A percentile compares a stretch with the other conserved stretches of the same genome.
Evolutionary conservation across 2,888 invertebrate species (phyloP).

Genomic region (Iselma pallidipennis): DNA sequence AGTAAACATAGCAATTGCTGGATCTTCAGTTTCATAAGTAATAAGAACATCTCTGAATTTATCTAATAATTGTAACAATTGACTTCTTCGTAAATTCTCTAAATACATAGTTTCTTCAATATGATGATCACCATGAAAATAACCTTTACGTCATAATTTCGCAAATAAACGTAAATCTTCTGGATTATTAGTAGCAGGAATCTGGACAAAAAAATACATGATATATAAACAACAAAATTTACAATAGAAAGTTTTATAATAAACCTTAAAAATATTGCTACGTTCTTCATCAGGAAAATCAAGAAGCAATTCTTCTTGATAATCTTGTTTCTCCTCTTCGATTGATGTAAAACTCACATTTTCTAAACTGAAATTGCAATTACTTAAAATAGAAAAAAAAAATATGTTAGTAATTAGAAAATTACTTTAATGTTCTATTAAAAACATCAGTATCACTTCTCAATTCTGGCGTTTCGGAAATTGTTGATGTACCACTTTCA

Average conservation of each 20-base stretch:
- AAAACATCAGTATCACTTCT: constrained; percentile 40
- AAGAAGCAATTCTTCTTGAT: constrained; percentile 64
- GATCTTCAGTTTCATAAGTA: constrained; percentile 91
- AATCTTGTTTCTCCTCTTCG: constrained; percentile 62
- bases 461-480: constrained; percentile 51
- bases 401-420: too few species aligned
- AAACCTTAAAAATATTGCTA: constrained; percentile 64
- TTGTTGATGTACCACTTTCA: constrained; percentile 53
- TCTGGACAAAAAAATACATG: too few species aligned
- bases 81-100: constrained; percentile 89
- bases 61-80: constrained; percentile 88
- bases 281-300: constrained; percentile 71
- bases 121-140: constrained; percentile 91
- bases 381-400: too few species aligned
- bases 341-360: constrained; percentile 54
- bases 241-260: too few species aligned
- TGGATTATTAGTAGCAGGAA: constrained; percentile 74
- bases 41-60: constrained; percentile 92
- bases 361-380: constrained; percentile 48
- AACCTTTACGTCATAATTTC: constrained; percentile 68
- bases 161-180: constrained; percentile 78
- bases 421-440: constrained; percentile 37
- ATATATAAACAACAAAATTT: constrained; percentile 14
- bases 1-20: constrained; percentile 68
- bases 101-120: constrained; percentile 97